These are phyloP conservation scores for Drosophila glabriapex DNA, from an alignment of 2,888 invertebrate species.

Conservation along the genomic window DNA sequence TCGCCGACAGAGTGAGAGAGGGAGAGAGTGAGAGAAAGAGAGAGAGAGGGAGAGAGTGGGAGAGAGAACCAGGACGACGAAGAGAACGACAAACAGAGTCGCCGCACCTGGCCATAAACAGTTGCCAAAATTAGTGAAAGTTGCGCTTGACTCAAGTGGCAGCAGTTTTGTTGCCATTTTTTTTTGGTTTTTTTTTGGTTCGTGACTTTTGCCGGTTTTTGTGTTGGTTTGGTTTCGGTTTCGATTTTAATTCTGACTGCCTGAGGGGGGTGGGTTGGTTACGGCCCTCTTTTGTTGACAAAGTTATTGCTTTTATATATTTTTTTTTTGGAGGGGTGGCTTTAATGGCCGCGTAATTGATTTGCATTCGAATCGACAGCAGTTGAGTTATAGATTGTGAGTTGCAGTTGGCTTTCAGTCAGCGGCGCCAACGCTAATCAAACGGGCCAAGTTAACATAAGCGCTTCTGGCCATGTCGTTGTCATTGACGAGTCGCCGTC, in stretches of 20 bases:
- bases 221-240: slow-evolving; percentile 5
- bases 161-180: slow-evolving; percentile 25
- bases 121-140: slow-evolving; percentile 61
- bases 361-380: slow-evolving; percentile 72
- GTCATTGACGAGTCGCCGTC: slow-evolving; percentile 77
- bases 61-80: background rate
- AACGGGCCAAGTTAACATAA: slow-evolving; percentile 11
- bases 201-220: slow-evolving; percentile 36
- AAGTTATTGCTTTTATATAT: slow-evolving; percentile 64
- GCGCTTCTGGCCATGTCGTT: slow-evolving; percentile 65
- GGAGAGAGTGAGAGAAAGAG: background rate
- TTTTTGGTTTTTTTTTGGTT: slow-evolving; percentile 7
- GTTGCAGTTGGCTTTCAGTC: slow-evolving; percentile 54
- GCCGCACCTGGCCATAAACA: slow-evolving; percentile 21
- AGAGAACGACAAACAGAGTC: background rate
- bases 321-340: slow-evolving; percentile 15
- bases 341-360: slow-evolving; percentile 77
- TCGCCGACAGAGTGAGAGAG: background rate
- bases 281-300: slow-evolving; percentile 64
- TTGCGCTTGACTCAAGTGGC: slow-evolving; percentile 52
- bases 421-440: slow-evolving; percentile 54
- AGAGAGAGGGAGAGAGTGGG: background rate
- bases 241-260: slow-evolving; percentile 13
- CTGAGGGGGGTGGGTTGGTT: background rate
- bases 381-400: slow-evolving; percentile 19